Evolutionary conservation across 2,797 vertebrate genomes (phyloP).

Genomic region (Sphenodon punctatus): DNA sequence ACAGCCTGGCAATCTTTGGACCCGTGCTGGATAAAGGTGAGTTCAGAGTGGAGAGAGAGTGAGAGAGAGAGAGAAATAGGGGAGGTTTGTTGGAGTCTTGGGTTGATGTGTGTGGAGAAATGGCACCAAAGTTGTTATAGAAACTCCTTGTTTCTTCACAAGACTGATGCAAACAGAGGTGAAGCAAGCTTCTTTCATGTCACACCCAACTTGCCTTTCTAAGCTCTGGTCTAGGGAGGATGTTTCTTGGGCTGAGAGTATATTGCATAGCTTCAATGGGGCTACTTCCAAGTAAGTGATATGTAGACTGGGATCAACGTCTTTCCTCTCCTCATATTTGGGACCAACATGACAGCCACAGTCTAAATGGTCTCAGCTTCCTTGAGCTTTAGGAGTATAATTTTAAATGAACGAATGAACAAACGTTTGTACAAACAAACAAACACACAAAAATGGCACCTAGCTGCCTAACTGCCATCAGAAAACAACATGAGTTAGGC

Average conservation of each 20-base stretch:
- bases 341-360: too few relatives aligned
- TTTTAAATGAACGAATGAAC: too few relatives aligned
- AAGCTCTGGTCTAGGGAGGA: not conserved
- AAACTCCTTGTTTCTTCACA: not conserved
- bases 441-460: too few relatives aligned
- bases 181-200: not conserved
- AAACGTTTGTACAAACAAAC: too few relatives aligned
- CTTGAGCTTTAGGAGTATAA: too few relatives aligned
- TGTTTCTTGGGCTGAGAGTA: not conserved
- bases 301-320: too few relatives aligned
- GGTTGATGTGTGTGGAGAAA: accelerated
- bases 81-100: not conserved
- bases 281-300: too few relatives aligned
- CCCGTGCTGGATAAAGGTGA: conserved; percentile 96
- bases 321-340: too few relatives aligned
- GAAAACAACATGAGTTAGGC: too few relatives aligned
- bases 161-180: too few relatives aligned
- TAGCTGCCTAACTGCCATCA: too few relatives aligned
- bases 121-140: not conserved
- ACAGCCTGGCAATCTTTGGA: conserved; percentile 96
- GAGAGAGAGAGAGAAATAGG: not conserved
- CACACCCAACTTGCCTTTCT: not conserved
- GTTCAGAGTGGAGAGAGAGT: accelerated
- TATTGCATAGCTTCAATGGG: not conserved
- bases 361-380: too few relatives aligned